Base-by-base conservation (phyloP, 2,888 invertebrate genomes). In the Pogonocherus hispidulus region DNA sequence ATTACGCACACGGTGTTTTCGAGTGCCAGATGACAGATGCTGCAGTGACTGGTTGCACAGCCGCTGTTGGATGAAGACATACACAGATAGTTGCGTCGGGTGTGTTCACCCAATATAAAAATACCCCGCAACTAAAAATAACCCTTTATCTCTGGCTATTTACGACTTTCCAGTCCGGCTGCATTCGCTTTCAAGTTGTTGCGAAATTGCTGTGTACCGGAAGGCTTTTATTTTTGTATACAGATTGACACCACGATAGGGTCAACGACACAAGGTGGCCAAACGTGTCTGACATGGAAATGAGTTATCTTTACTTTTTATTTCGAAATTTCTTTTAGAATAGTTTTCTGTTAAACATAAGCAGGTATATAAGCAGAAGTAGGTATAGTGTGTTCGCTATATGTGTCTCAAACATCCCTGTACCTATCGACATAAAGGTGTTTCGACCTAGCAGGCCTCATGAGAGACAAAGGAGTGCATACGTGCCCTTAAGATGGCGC, bases 51-150 rank as follows among this genome's bases (percentile, higher is more conserved):
- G n/a, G n/a, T 32, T 32, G 32, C 2, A 6, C 9, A 8, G 11
- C 9, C 27, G 27, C n/a, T 44, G 56, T n/a, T 44, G 23, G 44
- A 57, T 23, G 57, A 57, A 44, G 44, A 44, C 27, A 27, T 46
- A 57, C 23, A 22, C 14, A 14, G 9, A 32, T 11, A 8, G 32
- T 14, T 44, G 44, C 57, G 46, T 44, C 22, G n/a, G 57, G 57
- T 20, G 55, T 44, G 44, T 57, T 22, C 16, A 46, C n/a, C 41
- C n/a, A 23, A 37, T 18, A 44, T 27, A 57, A 57, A 57, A 57
- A 57, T 57, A 44, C 44, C 57, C n/a, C 11, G 11, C 32, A 14
- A 16, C 11, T 23, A 44, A 44, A 57, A 22, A 41, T 44, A 44
- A 20, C 32, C 32, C 32, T 32, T 32, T 32, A 32, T 32, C 27